Evolutionary conservation across 2,113 vertebrate genomes (phyloP), one percentile per base, ranked within the genome.

Genomic region (Mesocricetus auratus): DNA sequence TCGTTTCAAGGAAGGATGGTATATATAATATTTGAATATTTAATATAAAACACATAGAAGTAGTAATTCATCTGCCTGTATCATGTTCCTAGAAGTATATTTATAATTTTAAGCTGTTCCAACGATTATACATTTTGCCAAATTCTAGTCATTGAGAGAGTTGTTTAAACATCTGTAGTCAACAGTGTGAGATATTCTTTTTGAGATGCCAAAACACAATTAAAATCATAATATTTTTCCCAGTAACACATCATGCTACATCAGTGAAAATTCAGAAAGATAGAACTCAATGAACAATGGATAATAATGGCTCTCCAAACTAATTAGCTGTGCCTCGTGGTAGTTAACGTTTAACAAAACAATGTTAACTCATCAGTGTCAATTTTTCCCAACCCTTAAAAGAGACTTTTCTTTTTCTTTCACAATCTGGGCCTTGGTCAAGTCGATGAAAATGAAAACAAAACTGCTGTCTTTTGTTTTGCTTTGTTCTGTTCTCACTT

Each of bases 81-180:
- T 97, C 79, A 71, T 96, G 91, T 95, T 97, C 91, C 93, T 96
- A 96, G 68, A 97, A 98, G 90, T 73, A 88, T 60, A 82, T 97
- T 97, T 96, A 96, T 96, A 97, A 97, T 97, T 98, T 98, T 96
- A 96, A 93, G 79, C 95, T 81, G 36, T 94, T 95, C 96, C 95
- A 97, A 87, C 91, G 92, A 93, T 92, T 96, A 7, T 81, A 97
- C 95, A 94, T 90, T 96, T 97, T 98, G 98, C 97, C 98, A 98
- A 96, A 92, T 90, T 93, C 96, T 96, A 95, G 93, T 92, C 36
- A 47, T 91, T 97, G 95, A 97, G 90, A 92, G 97, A 96, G 92
- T 77, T 87, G 91, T 95, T 98, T 96, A 89, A 98, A 98, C 98
- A 98, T 98, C 98, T 98, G 98, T 86, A 96, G 90, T 47, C 90